Evolutionary conservation across 2,797 vertebrate species (phyloP), one percentile per base, ranked within the genome.

Genomic region (Pantherophis vulpinus): DNA sequence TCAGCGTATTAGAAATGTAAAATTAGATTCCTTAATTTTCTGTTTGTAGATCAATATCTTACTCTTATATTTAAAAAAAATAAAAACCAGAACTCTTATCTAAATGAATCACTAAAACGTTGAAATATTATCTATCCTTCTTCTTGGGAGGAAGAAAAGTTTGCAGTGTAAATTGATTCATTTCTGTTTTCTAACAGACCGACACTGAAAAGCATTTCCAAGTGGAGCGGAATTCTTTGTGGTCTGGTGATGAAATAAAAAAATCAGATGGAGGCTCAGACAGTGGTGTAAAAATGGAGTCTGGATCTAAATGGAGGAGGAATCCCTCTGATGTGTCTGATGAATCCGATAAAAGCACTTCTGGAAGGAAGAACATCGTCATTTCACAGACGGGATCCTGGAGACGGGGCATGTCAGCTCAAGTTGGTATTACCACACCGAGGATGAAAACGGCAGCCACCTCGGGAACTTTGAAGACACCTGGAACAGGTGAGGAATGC

Each of bases 381-480:
- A 97, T 98, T 97, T 98, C 98, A 0, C 99, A 99, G 97, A 99
- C 99, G 0, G 99, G 99, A 93, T 99, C 99, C 3, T 99, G 99
- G 99, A 98, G 99, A 95, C 97, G 99, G 89, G 99, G 99, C 97
- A 99, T 99, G 99, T 99, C 98, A 0, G 98, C 99, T 59, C 99
- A 99, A 97, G 98, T 99, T 96, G 99, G 99, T 97, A 98, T 99
- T 97, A 99, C 99, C 2, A 94, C 98, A 74, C 99, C 99, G 0
- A 98, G 99, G 93, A 99, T 99, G 0, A 99, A 99, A 97, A 97
- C 98, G 90, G 96, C 98, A 7, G 96, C 98, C 91, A 95, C 98
- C 0, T 97, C 97, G 29, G 96, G 97, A 42, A 87, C 97, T 0
- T 96, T 98, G 95, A 99, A 99, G 97, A 98, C 98, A 91, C 98